A percentile compares a stretch with the other conserved stretches of the same genome.
Evolutionary conservation across 1,140 invertebrate genomes (phyloP).

Genomic region (Papilio helenus): DNA sequence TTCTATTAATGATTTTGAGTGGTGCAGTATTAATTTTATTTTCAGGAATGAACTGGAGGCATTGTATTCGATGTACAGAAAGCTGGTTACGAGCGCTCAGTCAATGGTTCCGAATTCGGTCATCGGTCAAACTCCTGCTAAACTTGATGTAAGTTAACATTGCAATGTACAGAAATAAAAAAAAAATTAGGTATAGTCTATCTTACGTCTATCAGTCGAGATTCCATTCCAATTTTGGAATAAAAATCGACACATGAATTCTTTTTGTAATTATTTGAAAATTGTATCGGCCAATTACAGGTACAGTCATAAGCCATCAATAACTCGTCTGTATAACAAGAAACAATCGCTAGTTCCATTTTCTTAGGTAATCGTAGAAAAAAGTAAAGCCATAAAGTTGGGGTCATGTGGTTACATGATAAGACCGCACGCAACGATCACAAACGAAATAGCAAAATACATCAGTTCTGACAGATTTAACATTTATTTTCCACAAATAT

Average conservation of each 20-base stretch:
- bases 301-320: no score
- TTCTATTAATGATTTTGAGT: no score
- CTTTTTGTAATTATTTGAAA: no score
- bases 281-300: no score
- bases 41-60: constrained; percentile 70
- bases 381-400: constrained; percentile 15
- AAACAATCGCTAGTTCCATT: constrained; percentile 29
- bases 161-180: neutral
- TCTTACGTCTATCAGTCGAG: no score
- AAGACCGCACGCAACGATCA: neutral
- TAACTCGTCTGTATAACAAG: neutral
- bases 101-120: constrained; percentile 54
- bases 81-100: constrained; percentile 64
- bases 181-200: no score
- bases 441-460: constrained; percentile 11
- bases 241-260: no score
- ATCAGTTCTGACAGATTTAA: constrained; percentile 1
- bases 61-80: constrained; percentile 68
- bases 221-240: no score
- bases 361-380: constrained; percentile 17
- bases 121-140: constrained; percentile 63
- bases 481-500: neutral
- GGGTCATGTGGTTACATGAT: constrained; percentile 12
- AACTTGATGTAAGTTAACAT: constrained; percentile 64
- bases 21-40: constrained; percentile 23